A percentile compares a stretch with the other conserved stretches of the same genome.
Conservation (phyloP, 2,113 vertebrate genomes). For the Ginglymostoma cirratum region DNA sequence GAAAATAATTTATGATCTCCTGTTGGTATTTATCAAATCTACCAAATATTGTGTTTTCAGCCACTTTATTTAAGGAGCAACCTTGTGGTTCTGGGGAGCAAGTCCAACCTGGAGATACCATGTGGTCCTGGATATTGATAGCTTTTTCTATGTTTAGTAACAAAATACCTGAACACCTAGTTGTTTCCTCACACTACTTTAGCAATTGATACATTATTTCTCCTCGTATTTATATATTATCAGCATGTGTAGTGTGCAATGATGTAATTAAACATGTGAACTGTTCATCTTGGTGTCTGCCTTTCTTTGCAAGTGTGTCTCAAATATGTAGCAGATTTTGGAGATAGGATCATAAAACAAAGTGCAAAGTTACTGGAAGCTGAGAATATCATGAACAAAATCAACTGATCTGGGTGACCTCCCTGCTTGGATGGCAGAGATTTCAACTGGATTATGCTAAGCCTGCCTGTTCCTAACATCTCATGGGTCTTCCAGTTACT, state of each 20-base stretch:
- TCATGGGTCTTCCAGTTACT: no score
- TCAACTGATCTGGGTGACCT: background rate
- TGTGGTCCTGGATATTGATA: background rate
- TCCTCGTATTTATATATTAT: background rate
- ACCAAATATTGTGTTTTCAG: background rate
- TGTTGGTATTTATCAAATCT: background rate
- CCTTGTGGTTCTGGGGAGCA: conserved; percentile 13
- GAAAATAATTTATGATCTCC: background rate
- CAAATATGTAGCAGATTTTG: background rate
- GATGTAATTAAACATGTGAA: background rate
- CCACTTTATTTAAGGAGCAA: background rate
- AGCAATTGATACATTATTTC: background rate
- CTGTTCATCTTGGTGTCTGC: background rate
- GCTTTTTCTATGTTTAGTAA: background rate
- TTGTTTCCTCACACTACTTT: background rate
- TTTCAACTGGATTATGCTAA: background rate
- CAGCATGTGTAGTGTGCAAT: background rate
- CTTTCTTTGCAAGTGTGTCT: background rate
- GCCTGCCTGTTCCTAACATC: background rate
- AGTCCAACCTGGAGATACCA: background rate
- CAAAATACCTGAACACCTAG: background rate
- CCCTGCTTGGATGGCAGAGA: background rate
- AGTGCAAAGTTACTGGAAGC: background rate
- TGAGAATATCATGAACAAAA: background rate
- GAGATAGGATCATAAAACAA: background rate